Evolutionary conservation across 2,888 invertebrate species (phyloP).

Genomic region (Ennomos fuscantarius): DNA sequence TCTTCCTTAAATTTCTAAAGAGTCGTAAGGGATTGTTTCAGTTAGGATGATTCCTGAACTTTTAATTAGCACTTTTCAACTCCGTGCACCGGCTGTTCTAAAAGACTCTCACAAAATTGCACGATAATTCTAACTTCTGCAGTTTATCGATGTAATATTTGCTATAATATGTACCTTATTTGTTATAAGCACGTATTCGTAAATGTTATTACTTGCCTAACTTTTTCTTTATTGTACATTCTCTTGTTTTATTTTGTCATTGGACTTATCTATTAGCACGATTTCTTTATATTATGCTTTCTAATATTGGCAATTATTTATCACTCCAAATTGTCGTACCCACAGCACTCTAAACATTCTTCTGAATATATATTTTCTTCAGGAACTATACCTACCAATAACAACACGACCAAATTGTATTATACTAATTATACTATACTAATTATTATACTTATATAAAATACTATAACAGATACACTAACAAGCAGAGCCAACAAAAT

Average conservation of each 20-base stretch:
- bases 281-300: slow-evolving; percentile 45
- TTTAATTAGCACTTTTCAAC: slow-evolving; percentile 57
- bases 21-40: slow-evolving; percentile 64
- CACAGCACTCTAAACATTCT: slow-evolving; percentile 39
- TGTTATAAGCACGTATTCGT: slow-evolving; percentile 53
- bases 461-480: slow-evolving; percentile 46
- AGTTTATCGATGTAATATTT: slow-evolving; percentile 25
- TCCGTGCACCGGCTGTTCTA: slow-evolving; percentile 59
- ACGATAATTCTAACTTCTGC: slow-evolving; percentile 45
- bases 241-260: slow-evolving; percentile 40
- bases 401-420: slow-evolving; percentile 83
- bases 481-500: slow-evolving; percentile 42
- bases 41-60: slow-evolving; percentile 48
- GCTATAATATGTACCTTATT: slow-evolving; percentile 14
- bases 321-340: slow-evolving; percentile 26
- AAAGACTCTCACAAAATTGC: slow-evolving; percentile 50
- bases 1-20: slow-evolving; percentile 42
- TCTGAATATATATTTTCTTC: slow-evolving; percentile 40
- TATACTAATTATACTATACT: slow-evolving; percentile 39
- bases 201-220: slow-evolving; percentile 32
- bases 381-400: slow-evolving; percentile 42
- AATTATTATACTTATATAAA: slow-evolving; percentile 38
- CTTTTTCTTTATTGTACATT: slow-evolving; percentile 40
- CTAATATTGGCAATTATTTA: slow-evolving; percentile 22
- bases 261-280: slow-evolving; percentile 50